Evolutionary conservation across 2,888 invertebrate species (phyloP), one percentile per base, ranked within the genome.

Genomic region (Andrena marginata): DNA sequence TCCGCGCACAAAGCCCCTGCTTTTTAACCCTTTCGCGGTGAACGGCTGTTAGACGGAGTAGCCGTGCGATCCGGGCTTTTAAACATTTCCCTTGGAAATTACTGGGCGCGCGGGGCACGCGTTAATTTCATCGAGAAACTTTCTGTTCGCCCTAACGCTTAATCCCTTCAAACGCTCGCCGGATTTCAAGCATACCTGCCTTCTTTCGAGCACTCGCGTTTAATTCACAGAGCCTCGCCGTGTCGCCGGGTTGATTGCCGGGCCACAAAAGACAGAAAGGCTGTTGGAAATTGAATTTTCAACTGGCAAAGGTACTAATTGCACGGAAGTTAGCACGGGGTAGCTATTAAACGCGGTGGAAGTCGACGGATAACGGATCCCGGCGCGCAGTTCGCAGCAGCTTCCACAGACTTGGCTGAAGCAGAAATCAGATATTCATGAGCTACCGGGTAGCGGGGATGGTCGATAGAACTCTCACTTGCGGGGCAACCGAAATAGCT

Each of bases 21-120:
- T 42, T 56, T 63, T 62, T 26, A 63, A 67, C 33, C 48, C 80
- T 67, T 80, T 63, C 80, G 26, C 10, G 13, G 51, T 13, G 33
- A 56, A 23, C 23, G 56, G 20, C 23, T 56, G 23, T 56, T 23
- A 56, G 23, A 56, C 51, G 35, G 48, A 10, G 23, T 16, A 31
- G 0, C 10, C 2, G 26, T 10, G 29, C 7, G 67, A 29, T 5
- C 33, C 23, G 7, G 13, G 16, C 42, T 26, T 51, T 62, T 10
- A 72, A 56, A 62, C 62, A 54, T 65, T 65, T 51, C 31, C 42
- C 10, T 5, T 10, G 29, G 33, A 70, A 64, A 78, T 63, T 31
- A 3, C 62, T 8, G 33, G 6, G n/a, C 4, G 5, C 2, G 33
- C 8, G 10, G n/a, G 1, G 10, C 16, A 13, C 13, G 6, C 16